Percentiles rank a stretch among this genome's conserved stretches.
These are phyloP conservation scores for Cordilura impudica DNA, from an alignment of 2,888 invertebrate genomes.

Conservation along the genomic window DNA sequence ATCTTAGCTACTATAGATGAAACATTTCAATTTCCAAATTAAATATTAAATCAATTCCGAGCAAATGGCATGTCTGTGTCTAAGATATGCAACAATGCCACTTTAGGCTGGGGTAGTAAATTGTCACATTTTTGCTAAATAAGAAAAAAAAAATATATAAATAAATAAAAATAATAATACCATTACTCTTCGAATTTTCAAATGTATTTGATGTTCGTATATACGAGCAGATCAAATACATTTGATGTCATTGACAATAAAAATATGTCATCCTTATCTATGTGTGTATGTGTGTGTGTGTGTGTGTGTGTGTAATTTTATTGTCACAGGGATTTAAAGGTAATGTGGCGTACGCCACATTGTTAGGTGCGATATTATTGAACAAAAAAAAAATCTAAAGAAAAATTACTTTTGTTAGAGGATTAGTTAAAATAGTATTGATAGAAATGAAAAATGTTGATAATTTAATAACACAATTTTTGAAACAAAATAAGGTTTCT, in stretches of 20 bases:
- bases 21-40: too few species aligned
- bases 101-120: conserved; percentile 36
- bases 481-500: conserved; percentile 50
- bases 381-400: background rate
- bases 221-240: background rate
- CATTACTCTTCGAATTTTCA: too few species aligned
- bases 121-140: conserved; percentile 42
- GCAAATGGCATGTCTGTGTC: too few species aligned
- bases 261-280: conserved; percentile 29
- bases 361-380: conserved; percentile 4
- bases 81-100: conserved; percentile 19
- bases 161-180: too few species aligned
- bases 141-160: too few species aligned
- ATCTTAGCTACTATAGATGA: too few species aligned
- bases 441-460: conserved; percentile 25
- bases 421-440: conserved; percentile 56
- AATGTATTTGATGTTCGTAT: too few species aligned
- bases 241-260: conserved; percentile 49
- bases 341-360: conserved; percentile 4
- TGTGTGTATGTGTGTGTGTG: background rate
- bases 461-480: background rate
- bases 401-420: conserved; percentile 52
- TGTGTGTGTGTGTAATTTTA: conserved; percentile 39
- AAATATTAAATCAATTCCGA: too few species aligned
- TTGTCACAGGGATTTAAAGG: conserved; percentile 57